Conservation (phyloP, 2,113 vertebrate species). For the Otocyon megalotis region DNA sequence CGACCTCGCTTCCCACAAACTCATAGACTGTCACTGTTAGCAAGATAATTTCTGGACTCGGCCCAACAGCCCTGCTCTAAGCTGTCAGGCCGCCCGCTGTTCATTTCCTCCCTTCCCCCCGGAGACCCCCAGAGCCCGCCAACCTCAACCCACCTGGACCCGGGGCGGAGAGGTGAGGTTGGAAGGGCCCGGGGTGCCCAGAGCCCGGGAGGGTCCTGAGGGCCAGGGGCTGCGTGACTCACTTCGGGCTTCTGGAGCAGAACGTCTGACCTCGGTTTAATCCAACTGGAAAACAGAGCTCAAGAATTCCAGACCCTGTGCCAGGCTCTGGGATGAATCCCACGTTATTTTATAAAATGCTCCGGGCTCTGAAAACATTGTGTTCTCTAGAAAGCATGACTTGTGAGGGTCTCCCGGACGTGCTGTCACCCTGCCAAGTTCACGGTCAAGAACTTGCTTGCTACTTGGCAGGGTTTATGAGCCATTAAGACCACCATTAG, state of each 20-base stretch:
- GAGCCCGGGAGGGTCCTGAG: accelerated
- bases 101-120: not conserved
- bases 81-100: not conserved
- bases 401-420: not conserved
- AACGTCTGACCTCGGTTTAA: constrained; percentile 34
- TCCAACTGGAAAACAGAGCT: constrained; percentile 57
- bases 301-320: not conserved
- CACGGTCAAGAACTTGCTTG: not conserved
- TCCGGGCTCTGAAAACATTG: not conserved
- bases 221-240: not conserved
- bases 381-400: not conserved
- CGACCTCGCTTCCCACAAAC: constrained; percentile 56
- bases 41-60: constrained; percentile 59
- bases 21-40: constrained; percentile 48
- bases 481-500: not conserved
- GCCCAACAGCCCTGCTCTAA: constrained; percentile 12
- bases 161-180: accelerated
- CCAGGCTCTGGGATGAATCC: constrained; percentile 38
- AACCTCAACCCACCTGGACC: not conserved
- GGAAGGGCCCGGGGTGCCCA: not conserved
- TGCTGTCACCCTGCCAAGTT: not conserved
- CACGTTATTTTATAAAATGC: not conserved
- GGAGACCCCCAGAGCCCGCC: not conserved
- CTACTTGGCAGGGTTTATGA: not conserved
- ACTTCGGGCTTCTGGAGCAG: not conserved